A percentile compares a stretch with the other conserved stretches of the same genome.
phyloP scores from a whole-genome alignment of 2,888 invertebrate genomes.

The Diabrotica balteata region DNA sequence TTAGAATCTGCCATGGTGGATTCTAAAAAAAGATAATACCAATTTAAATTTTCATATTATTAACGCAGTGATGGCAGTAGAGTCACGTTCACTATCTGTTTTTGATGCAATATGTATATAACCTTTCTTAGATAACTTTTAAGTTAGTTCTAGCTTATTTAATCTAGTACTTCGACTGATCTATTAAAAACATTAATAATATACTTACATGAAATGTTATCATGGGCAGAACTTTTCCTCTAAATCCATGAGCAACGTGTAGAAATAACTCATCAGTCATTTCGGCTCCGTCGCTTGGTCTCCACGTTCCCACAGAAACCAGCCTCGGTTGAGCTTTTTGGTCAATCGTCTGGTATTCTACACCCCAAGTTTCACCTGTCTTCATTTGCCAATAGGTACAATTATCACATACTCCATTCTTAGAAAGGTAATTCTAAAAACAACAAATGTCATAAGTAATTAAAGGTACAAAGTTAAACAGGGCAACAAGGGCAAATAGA shows the following conservation, averaged over 20 bases:
- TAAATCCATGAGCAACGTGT: conserved; percentile 79
- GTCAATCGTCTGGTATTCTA: conserved; percentile 47
- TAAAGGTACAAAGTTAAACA: background rate
- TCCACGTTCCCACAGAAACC: conserved; percentile 75
- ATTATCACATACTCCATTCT: conserved; percentile 61
- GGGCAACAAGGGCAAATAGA: background rate
- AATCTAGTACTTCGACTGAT: no score
- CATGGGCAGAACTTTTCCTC: conserved; percentile 75
- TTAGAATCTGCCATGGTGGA: conserved; percentile 86
- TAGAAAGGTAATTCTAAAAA: conserved; percentile 54
- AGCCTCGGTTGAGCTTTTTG: conserved; percentile 10
- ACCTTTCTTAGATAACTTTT: no score
- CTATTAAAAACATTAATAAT: no score
- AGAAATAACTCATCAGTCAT: conserved; percentile 79
- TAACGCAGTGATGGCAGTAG: no score
- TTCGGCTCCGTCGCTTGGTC: conserved; percentile 72
- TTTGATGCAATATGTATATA: no score
- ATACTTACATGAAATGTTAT: conserved; percentile 78
- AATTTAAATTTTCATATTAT: background rate
- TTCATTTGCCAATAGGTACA: conserved; percentile 67
- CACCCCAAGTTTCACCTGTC: conserved; percentile 68
- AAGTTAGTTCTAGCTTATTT: no score
- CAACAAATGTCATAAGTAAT: background rate
- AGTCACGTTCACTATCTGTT: no score
- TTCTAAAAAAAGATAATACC: conserved; percentile 65